A percentile compares a stretch with the other conserved stretches of the same genome.
phyloP scores from a whole-genome alignment of 2,113 vertebrate species.

The Sphaerodactylus townsendi region DNA sequence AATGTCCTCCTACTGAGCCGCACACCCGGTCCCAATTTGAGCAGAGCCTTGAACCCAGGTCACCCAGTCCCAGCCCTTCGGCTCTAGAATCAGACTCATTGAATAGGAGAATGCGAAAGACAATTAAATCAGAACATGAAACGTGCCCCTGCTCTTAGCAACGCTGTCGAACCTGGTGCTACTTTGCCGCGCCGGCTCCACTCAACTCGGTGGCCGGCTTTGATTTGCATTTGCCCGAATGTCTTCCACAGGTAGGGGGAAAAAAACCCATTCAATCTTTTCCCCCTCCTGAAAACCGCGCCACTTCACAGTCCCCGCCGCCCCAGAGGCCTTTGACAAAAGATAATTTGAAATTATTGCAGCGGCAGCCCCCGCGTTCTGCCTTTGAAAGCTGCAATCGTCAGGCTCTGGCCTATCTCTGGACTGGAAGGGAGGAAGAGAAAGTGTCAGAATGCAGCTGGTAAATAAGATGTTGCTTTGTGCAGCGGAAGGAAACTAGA shows the following conservation, averaged over 20 bases:
- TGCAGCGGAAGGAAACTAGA: conserved; percentile 67
- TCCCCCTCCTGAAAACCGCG: neutral
- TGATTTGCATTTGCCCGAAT: conserved; percentile 19
- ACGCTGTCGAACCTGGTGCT: neutral
- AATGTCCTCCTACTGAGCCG: too few relatives aligned
- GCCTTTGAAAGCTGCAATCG: conserved; percentile 46
- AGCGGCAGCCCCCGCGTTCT: conserved; percentile 17
- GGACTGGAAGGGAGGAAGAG: conserved; percentile 41
- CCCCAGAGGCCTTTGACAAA: conserved; percentile 53
- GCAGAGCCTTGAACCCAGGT: too few relatives aligned
- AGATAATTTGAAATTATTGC: conserved; percentile 55
- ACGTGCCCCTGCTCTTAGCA: neutral
- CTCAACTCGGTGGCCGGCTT: neutral
- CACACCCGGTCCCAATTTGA: too few relatives aligned
- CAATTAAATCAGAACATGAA: too few relatives aligned
- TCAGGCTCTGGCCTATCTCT: conserved; percentile 34
- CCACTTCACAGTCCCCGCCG: conserved; percentile 8
- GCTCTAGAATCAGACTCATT: too few relatives aligned
- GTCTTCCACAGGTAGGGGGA: conserved; percentile 17
- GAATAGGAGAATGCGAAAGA: too few relatives aligned
- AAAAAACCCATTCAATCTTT: conserved; percentile 43
- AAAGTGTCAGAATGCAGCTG: conserved; percentile 69
- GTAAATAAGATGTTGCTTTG: conserved; percentile 81
- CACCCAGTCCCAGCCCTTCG: too few relatives aligned
- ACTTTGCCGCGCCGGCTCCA: neutral